Conservation (phyloP, 2,888 invertebrate genomes). For the Erynnis tages region DNA sequence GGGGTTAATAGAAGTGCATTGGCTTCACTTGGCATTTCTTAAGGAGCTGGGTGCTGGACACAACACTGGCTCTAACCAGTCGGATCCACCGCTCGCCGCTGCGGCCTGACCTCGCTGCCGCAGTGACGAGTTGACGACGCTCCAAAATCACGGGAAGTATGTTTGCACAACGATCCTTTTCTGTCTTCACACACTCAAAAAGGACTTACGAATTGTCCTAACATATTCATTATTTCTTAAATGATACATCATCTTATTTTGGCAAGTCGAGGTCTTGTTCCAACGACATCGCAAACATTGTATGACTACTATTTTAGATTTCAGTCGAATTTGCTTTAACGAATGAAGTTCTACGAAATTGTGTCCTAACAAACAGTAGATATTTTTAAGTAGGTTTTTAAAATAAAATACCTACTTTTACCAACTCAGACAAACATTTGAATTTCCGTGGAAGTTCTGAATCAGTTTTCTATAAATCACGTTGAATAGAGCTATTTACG, state of each 20-base stretch:
- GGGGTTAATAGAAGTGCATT: constrained; percentile 57
- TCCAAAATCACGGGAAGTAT: constrained; percentile 31
- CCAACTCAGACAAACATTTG: no score
- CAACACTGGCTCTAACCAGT: constrained; percentile 36
- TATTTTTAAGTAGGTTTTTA: no score
- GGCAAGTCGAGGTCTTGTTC: constrained; percentile 1
- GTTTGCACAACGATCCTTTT: constrained; percentile 50
- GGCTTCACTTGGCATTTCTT: constrained; percentile 35
- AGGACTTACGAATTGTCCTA: constrained; percentile 51
- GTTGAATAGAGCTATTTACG: no score
- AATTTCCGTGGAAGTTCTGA: no score
- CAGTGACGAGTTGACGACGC: constrained; percentile 9
- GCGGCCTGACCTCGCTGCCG: constrained; percentile 28
- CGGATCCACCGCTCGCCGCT: constrained; percentile 40
- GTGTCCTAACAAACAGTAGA: no score
- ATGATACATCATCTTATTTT: neutral
- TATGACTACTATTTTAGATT: no score
- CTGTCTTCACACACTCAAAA: constrained; percentile 44
- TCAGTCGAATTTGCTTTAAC: neutral
- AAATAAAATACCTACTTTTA: no score
- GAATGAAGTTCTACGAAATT: no score
- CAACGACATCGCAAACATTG: no score
- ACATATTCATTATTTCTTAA: constrained; percentile 12
- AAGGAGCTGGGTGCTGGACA: constrained; percentile 30
- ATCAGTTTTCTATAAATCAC: no score